These are phyloP conservation scores for Sphenopsis melanotis DNA, from an alignment of 2,797 vertebrate species.

Conservation along the genomic window DNA sequence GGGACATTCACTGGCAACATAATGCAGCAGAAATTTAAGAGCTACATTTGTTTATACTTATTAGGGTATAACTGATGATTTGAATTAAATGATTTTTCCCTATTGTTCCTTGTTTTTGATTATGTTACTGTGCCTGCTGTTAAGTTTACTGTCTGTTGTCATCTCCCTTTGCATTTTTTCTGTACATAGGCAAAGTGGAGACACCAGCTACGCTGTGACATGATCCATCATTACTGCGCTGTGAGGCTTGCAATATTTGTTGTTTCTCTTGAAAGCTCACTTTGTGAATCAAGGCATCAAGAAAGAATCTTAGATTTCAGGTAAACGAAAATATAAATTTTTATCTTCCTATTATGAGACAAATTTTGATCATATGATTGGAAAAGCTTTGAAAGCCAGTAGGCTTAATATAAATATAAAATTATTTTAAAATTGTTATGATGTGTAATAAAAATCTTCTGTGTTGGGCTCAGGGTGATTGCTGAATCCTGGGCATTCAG, in stretches of 20 bases:
- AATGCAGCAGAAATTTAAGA: background rate
- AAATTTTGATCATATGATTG: background rate
- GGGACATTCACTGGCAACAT: background rate
- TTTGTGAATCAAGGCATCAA: background rate
- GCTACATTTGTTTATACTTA: background rate
- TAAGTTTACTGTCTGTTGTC: background rate
- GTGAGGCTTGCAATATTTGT: background rate
- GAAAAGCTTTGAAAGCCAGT: background rate
- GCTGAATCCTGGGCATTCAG: background rate
- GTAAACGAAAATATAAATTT: background rate
- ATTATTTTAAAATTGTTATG: background rate
- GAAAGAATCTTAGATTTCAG: background rate
- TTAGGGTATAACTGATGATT: background rate
- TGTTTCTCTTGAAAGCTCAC: background rate
- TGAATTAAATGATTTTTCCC: background rate
- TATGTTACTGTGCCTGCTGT: background rate
- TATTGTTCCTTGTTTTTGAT: background rate
- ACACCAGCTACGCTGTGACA: rapidly evolving
- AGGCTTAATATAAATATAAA: background rate
- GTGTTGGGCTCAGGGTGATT: background rate
- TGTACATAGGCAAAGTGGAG: background rate
- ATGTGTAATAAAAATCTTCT: background rate
- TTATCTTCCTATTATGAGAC: background rate
- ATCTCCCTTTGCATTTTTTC: background rate
- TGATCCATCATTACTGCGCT: background rate